A percentile compares a stretch with the other conserved stretches of the same genome.
These are phyloP conservation scores for Apomyelois bistriatella DNA, from an alignment of 2,888 invertebrate genomes.

Conservation along the genomic window DNA sequence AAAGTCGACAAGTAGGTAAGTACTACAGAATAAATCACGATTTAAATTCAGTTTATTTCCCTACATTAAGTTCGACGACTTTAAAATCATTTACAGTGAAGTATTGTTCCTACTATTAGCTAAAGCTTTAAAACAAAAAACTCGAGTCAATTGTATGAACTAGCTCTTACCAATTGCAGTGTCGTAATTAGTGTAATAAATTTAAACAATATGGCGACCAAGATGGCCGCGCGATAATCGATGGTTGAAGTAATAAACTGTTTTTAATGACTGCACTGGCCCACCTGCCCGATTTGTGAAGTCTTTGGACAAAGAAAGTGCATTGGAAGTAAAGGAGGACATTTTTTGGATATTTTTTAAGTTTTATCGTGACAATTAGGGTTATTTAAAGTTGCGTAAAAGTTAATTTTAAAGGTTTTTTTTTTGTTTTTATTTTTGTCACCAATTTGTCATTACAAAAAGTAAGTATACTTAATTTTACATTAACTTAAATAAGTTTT, in stretches of 20 bases:
- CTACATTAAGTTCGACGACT: too few species aligned
- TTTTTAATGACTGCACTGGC: constrained; percentile 47
- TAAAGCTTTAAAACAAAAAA: not conserved
- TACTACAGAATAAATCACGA: too few species aligned
- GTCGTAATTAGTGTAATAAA: constrained; percentile 65
- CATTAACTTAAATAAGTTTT: too few species aligned
- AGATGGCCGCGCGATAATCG: constrained; percentile 55
- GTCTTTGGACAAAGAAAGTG: constrained; percentile 22
- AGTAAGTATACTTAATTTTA: too few species aligned
- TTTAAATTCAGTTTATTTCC: too few species aligned
- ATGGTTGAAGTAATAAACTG: constrained; percentile 51
- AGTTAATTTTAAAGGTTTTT: constrained; percentile 18
- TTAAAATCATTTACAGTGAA: too few species aligned
- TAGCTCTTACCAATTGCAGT: constrained; percentile 44
- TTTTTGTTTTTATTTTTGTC: too few species aligned
- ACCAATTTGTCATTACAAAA: too few species aligned
- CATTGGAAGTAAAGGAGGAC: not conserved
- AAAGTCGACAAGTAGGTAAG: too few species aligned
- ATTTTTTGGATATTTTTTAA: not conserved
- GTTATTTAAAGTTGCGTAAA: constrained; percentile 44
- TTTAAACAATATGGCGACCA: constrained; percentile 62
- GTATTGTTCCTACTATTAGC: too few species aligned
- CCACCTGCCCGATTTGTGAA: constrained; percentile 49
- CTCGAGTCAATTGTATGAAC: constrained; percentile 12
- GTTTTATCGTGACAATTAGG: constrained; percentile 67